Conservation (phyloP, 2,797 vertebrate species). For the Dromococcyx pavoninus region DNA sequence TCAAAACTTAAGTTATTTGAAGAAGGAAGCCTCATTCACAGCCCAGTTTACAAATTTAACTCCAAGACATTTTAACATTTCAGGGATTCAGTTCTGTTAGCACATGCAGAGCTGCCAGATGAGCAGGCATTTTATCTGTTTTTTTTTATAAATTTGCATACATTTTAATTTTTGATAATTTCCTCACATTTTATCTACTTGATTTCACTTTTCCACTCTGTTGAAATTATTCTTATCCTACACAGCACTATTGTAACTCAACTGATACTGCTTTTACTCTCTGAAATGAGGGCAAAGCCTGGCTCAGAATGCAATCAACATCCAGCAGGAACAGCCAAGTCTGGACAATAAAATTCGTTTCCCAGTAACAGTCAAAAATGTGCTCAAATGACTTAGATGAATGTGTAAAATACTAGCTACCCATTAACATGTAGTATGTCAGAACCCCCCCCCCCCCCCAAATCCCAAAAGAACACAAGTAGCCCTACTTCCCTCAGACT, state of each 20-base stretch:
- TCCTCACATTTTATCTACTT: neutral
- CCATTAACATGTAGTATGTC: neutral
- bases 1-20: neutral
- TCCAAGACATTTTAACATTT: neutral
- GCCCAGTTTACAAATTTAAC: neutral
- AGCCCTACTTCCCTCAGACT: neutral
- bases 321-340: neutral
- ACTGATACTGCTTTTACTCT: neutral
- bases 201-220: neutral
- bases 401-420: neutral
- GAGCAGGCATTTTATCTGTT: neutral
- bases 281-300: constrained; percentile 5
- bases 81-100: neutral
- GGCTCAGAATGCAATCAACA: neutral
- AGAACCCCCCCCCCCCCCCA: too few relatives aligned
- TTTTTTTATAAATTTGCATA: neutral
- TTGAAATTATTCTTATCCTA: neutral
- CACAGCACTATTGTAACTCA: neutral
- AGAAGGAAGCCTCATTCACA: neutral
- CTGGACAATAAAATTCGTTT: neutral
- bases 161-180: neutral
- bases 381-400: neutral
- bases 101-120: neutral
- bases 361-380: neutral
- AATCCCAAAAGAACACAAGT: neutral